Conservation (phyloP, 1,140 invertebrate genomes). For the Zaprionus lachaisei region DNA sequence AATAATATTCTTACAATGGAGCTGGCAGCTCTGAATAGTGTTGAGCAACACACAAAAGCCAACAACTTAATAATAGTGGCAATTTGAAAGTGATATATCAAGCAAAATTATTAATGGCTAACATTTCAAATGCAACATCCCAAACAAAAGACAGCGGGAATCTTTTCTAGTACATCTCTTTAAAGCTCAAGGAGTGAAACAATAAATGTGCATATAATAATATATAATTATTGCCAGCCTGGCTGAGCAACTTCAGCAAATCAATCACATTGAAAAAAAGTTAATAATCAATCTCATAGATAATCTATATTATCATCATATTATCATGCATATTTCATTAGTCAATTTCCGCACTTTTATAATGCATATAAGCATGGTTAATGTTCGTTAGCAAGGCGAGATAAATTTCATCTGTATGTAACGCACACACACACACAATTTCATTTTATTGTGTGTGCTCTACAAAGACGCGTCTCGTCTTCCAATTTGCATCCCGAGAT, state of each 20-base stretch:
- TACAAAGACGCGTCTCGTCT: constrained; percentile 16
- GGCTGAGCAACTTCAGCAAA: too few species aligned
- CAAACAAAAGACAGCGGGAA: background rate
- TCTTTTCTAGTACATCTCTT: background rate
- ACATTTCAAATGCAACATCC: background rate
- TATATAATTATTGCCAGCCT: too few species aligned
- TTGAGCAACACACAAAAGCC: constrained; percentile 40
- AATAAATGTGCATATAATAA: too few species aligned
- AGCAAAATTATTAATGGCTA: constrained; percentile 14
- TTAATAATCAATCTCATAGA: background rate
- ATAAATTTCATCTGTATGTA: background rate
- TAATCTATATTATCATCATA: constrained; percentile 2
- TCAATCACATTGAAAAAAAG: background rate
- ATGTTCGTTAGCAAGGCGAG: background rate
- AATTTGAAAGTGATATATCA: constrained; percentile 28
- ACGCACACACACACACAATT: background rate
- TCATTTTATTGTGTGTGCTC: constrained; percentile 10
- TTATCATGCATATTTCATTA: constrained; percentile 12
- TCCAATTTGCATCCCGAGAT: constrained; percentile 30
- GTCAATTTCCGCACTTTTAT: constrained; percentile 26
- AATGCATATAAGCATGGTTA: constrained; percentile 15
- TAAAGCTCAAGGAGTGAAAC: background rate
- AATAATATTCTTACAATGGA: constrained; percentile 4
- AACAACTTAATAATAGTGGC: constrained; percentile 31
- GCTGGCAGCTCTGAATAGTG: constrained; percentile 4